Percentiles rank a stretch among this genome's conserved stretches.
Evolutionary conservation across 23 tunicate genomes (phyloP).

Genomic region (Styela plicata): DNA sequence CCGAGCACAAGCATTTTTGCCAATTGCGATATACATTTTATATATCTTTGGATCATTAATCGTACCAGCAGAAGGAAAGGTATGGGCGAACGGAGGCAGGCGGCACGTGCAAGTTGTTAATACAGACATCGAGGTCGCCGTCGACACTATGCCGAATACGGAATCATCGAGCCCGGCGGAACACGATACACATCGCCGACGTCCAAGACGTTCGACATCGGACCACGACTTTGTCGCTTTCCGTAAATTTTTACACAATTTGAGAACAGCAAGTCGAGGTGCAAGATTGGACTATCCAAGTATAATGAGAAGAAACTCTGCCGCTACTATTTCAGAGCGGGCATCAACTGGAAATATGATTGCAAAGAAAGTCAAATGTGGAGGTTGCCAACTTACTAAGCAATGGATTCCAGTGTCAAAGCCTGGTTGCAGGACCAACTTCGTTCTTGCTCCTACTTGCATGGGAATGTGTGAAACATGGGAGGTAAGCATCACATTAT

Average conservation of each 20-base stretch:
- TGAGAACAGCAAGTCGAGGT: background rate
- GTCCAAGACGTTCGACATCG: background rate
- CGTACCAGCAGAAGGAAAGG: background rate
- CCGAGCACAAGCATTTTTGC: background rate
- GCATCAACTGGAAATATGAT: background rate
- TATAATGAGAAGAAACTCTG: slow-evolving; percentile 2
- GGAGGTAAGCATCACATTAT: slow-evolving; percentile 36
- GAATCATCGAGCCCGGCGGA: background rate
- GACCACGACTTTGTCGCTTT: background rate
- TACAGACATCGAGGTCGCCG: background rate
- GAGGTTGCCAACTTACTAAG: slow-evolving; percentile 13
- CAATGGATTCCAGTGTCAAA: slow-evolving; percentile 16
- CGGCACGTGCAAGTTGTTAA: background rate
- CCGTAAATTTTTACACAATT: background rate
- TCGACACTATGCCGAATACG: background rate
- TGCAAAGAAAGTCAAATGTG: slow-evolving; percentile 21
- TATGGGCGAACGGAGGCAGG: background rate
- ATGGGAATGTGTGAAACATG: slow-evolving; percentile 40
- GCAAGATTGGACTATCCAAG: background rate
- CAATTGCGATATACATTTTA: background rate
- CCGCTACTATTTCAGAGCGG: background rate
- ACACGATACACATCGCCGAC: background rate
- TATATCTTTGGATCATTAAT: background rate
- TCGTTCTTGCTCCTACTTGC: slow-evolving; percentile 10
- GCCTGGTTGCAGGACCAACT: slow-evolving; percentile 29